A percentile compares a stretch with the other conserved stretches of the same genome.
phyloP scores from a whole-genome alignment of 2,888 invertebrate species.

The Charanyca ferruginea region DNA sequence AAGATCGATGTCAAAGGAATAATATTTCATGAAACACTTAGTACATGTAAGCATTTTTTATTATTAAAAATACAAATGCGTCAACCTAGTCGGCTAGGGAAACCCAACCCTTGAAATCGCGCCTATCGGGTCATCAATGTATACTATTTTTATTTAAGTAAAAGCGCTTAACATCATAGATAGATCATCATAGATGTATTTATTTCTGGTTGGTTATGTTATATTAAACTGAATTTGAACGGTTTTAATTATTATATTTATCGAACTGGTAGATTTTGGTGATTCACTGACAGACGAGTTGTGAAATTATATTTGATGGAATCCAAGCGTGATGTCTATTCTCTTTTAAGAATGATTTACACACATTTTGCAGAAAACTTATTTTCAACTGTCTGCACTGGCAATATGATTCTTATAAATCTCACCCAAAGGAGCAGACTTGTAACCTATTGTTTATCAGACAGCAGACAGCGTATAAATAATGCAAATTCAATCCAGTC shows the following conservation, averaged over 20 bases:
- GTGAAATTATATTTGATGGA: neutral
- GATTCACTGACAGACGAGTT: too few species aligned
- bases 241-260: neutral
- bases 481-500: conserved; percentile 38
- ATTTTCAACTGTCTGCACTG: neutral
- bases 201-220: neutral
- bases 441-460: neutral
- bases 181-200: too few species aligned
- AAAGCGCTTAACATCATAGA: too few species aligned
- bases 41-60: neutral
- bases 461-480: conserved; percentile 11
- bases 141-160: neutral
- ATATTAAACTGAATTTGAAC: neutral
- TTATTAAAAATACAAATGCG: neutral
- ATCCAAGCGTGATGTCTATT: conserved; percentile 9
- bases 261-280: neutral
- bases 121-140: neutral
- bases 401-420: neutral
- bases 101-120: neutral
- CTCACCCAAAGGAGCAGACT: neutral
- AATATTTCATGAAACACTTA: neutral
- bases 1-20: neutral
- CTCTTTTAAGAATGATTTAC: neutral
- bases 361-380: too few species aligned
- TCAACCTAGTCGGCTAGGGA: neutral